phyloP scores from a whole-genome alignment of 2,888 invertebrate genomes.

The Palloptera scutellata region DNA sequence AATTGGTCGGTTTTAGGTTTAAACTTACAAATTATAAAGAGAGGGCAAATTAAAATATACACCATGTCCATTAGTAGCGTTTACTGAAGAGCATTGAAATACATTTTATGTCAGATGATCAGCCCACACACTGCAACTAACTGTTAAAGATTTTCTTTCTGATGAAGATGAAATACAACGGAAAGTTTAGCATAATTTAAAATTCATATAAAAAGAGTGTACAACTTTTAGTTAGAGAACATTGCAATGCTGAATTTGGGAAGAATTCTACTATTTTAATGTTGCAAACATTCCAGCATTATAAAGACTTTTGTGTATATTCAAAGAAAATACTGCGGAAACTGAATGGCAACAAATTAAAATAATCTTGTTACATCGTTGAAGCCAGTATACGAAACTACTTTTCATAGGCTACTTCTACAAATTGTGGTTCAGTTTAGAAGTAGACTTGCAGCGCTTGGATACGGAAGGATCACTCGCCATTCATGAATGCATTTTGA shows the following conservation, averaged over 20 bases:
- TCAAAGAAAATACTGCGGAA: neutral
- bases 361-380: constrained; percentile 9
- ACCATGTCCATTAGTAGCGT: constrained; percentile 11
- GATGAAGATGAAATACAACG: constrained; percentile 6
- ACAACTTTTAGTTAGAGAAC: constrained; percentile 7
- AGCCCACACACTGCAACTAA: constrained; percentile 14
- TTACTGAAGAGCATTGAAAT: constrained; percentile 5
- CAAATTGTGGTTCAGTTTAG: constrained; percentile 3
- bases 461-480: constrained; percentile 1
- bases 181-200: constrained; percentile 6
- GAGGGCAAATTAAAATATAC: constrained; percentile 19
- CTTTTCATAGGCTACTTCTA: constrained; percentile 8
- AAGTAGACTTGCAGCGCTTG: constrained; percentile 7
- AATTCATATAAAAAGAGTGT: neutral
- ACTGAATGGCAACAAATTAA: constrained; percentile 2
- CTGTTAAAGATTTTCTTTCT: constrained; percentile 12
- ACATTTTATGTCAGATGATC: constrained; percentile 17
- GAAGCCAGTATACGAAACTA: neutral
- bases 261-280: constrained; percentile 1
- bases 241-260: constrained; percentile 12
- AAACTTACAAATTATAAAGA: constrained; percentile 5
- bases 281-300: constrained; percentile 7
- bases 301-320: constrained; percentile 2
- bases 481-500: neutral
- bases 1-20: constrained; percentile 6